phyloP scores from a whole-genome alignment of 2,888 invertebrate species.

The Spodoptera exigua region DNA sequence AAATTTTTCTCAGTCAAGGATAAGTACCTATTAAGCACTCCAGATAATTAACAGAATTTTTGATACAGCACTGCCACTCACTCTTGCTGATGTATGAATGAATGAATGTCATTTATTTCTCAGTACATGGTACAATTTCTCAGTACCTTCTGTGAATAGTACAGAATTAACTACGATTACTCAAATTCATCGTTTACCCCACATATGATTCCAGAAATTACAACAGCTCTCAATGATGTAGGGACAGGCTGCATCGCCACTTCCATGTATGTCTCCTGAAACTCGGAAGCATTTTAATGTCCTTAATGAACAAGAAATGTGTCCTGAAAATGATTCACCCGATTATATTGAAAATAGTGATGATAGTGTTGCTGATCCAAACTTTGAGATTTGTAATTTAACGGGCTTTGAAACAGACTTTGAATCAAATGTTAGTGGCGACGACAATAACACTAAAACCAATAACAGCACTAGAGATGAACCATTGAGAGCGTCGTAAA shows the following conservation, averaged over 20 bases:
- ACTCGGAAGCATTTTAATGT: slow-evolving; percentile 19
- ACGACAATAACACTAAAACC: slow-evolving; percentile 18
- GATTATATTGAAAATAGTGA: slow-evolving; percentile 20
- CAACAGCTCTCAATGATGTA: slow-evolving; percentile 26
- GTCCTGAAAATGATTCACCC: slow-evolving; percentile 12
- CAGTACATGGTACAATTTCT: too few species aligned
- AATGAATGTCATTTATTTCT: too few species aligned
- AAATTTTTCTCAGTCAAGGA: too few species aligned
- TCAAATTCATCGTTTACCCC: slow-evolving; percentile 26
- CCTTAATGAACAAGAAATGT: slow-evolving; percentile 10
- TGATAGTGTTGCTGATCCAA: slow-evolving; percentile 23
- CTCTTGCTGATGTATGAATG: slow-evolving; percentile 18
- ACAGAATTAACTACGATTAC: slow-evolving; percentile 27
- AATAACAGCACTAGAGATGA: slow-evolving; percentile 21
- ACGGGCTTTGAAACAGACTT: slow-evolving; percentile 22
- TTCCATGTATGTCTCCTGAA: slow-evolving; percentile 29
- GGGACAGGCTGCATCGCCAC: slow-evolving; percentile 29
- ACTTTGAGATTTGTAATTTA: slow-evolving; percentile 23
- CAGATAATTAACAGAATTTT: slow-evolving; percentile 5
- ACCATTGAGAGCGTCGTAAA: slow-evolving; percentile 20
- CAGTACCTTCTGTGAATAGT: slow-evolving; percentile 14
- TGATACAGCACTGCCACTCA: slow-evolving; percentile 15
- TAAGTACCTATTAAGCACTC: too few species aligned
- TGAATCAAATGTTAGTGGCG: slow-evolving; percentile 21
- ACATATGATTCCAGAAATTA: slow-evolving; percentile 25